Percentiles rank a stretch among this genome's conserved stretches.
Conservation (phyloP, 2,797 vertebrate genomes). For the Epinephelus malabaricus region DNA sequence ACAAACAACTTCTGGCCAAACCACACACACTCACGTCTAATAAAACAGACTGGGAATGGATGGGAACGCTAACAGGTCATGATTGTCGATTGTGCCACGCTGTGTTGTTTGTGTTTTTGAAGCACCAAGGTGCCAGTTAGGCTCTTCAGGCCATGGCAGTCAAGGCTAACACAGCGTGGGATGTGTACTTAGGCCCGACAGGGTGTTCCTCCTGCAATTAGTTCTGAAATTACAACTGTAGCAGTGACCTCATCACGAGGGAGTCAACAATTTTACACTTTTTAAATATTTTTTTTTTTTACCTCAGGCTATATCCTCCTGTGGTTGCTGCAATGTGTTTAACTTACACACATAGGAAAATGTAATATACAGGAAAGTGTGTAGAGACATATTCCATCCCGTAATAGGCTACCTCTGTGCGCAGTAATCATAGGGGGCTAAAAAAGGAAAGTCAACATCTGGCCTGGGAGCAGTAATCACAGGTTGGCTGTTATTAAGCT, state of each 20-base stretch:
- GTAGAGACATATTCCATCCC: constrained; percentile 42
- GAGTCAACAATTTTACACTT: constrained; percentile 29
- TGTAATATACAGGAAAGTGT: constrained; percentile 26
- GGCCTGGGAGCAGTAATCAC: constrained; percentile 80
- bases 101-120: constrained; percentile 55
- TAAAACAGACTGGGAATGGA: constrained; percentile 49
- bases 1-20: constrained; percentile 47
- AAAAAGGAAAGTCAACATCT: constrained; percentile 84
- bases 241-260: constrained; percentile 30
- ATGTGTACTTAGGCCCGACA: constrained; percentile 26
- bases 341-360: constrained; percentile 45
- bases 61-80: constrained; percentile 57
- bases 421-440: constrained; percentile 77
- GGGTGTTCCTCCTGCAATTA: constrained; percentile 46
- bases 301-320: constrained; percentile 12
- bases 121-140: constrained; percentile 45
- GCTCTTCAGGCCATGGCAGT: constrained; percentile 15
- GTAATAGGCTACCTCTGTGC: constrained; percentile 64
- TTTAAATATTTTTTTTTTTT: constrained; percentile 18
- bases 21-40: constrained; percentile 53
- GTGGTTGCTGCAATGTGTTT: constrained; percentile 26
- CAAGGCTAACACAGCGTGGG: constrained; percentile 33
- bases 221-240: constrained; percentile 49
- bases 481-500: constrained; percentile 82
- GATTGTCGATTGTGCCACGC: constrained; percentile 58